phyloP scores from a whole-genome alignment of 2,888 invertebrate species.

The Metallyticus violacea region DNA sequence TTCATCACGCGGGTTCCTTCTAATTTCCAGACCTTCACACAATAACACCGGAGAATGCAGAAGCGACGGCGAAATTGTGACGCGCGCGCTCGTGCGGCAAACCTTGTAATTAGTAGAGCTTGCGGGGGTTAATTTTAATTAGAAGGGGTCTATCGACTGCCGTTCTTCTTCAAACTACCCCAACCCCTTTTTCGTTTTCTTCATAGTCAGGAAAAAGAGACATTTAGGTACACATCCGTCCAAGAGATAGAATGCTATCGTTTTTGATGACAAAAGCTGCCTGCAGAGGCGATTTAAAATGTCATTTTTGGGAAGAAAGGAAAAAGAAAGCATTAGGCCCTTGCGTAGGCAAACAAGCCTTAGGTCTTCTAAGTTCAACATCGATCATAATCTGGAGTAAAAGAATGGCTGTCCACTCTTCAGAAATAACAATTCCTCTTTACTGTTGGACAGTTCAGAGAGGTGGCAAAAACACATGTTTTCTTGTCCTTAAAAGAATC shows the following conservation, averaged over 20 bases:
- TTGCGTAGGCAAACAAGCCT: no score
- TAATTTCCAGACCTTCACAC: conserved; percentile 30
- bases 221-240: neutral
- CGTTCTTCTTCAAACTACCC: conserved; percentile 9
- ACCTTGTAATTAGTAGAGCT: conserved; percentile 34
- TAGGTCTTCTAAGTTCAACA: no score
- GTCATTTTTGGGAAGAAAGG: neutral
- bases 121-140: conserved; percentile 35
- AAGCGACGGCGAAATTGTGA: neutral
- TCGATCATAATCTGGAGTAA: no score
- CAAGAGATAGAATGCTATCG: neutral
- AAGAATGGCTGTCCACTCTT: no score
- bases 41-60: conserved; percentile 6
- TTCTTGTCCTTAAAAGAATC: no score
- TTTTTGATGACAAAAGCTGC: neutral
- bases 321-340: no score
- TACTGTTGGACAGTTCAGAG: no score
- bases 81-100: conserved; percentile 24
- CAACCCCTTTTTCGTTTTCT: neutral
- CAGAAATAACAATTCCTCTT: no score
- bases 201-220: neutral
- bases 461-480: no score
- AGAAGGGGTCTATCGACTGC: conserved; percentile 30
- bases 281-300: neutral
- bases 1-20: conserved; percentile 13